Evolutionary conservation across 1,140 invertebrate species (phyloP).

Genomic region (Drosophila nikananu): DNA sequence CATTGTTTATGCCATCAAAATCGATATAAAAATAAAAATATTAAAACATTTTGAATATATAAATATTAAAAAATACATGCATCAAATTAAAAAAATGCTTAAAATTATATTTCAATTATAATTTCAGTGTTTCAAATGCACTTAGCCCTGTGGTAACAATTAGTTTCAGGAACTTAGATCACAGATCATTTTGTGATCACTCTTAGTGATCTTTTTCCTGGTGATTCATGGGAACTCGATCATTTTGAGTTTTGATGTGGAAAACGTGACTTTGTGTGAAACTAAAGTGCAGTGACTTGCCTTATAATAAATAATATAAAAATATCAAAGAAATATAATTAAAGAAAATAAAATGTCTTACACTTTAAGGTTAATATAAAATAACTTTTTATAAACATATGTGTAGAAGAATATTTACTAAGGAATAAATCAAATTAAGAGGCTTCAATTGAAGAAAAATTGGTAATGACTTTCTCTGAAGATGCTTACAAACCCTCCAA

Average conservation of each 20-base stretch:
- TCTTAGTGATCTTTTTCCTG: not conserved
- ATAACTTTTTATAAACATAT: not conserved
- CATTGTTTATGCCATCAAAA: not conserved
- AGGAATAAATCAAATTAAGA: not conserved
- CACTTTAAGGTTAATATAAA: not conserved
- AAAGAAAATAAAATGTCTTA: not conserved
- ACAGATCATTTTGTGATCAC: slow-evolving; percentile 6
- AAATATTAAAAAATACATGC: not conserved
- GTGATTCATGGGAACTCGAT: not conserved
- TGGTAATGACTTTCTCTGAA: not conserved
- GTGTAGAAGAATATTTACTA: too few relatives aligned
- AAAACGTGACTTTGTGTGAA: not conserved
- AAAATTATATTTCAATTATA: too few relatives aligned
- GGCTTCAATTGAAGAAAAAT: not conserved
- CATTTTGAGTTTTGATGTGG: not conserved
- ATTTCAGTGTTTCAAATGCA: not conserved
- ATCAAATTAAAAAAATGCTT: too few relatives aligned
- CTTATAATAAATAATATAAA: too few relatives aligned
- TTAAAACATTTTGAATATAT: not conserved
- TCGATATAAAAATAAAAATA: not conserved
- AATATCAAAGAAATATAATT: not conserved
- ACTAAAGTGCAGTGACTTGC: not conserved
- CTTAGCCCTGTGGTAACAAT: not conserved
- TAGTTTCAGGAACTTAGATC: not conserved
- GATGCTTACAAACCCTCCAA: not conserved